phyloP scores from a whole-genome alignment of 2,888 invertebrate genomes.

The Cantharis rustica region DNA sequence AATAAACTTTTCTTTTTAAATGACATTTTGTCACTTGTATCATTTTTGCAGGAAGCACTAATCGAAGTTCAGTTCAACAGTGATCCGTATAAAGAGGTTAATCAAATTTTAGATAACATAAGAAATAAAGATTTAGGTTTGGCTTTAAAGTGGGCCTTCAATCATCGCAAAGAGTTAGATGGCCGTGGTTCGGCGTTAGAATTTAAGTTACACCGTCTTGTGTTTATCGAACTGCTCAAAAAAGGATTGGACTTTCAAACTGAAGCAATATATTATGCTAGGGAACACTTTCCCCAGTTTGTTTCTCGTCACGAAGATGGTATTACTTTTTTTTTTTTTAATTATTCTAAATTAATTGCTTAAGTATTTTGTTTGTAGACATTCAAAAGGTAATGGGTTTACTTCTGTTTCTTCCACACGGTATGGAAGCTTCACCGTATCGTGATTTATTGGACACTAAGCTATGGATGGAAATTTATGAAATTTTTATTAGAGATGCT shows the following conservation, averaged over 20 bases:
- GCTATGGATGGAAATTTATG: slow-evolving; percentile 85
- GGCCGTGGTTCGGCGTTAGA: slow-evolving; percentile 73
- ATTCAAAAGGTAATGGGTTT: slow-evolving; percentile 88
- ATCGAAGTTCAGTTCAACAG: slow-evolving; percentile 67
- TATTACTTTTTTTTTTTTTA: slow-evolving; percentile 38
- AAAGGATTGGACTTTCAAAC: slow-evolving; percentile 71
- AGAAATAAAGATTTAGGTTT: slow-evolving; percentile 80
- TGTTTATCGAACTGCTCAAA: slow-evolving; percentile 75
- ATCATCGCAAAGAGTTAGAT: slow-evolving; percentile 73
- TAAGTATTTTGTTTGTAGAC: slow-evolving; percentile 59
- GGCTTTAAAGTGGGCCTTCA: slow-evolving; percentile 86
- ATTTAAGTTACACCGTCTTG: slow-evolving; percentile 80
- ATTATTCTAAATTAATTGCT: background rate
- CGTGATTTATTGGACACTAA: slow-evolving; percentile 73
- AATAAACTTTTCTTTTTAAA: background rate
- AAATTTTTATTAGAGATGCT: slow-evolving; percentile 90
- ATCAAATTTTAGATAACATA: slow-evolving; percentile 86
- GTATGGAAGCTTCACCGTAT: slow-evolving; percentile 81
- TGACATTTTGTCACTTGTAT: slow-evolving; percentile 26
- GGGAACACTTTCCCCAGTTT: slow-evolving; percentile 81
- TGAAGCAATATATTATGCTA: slow-evolving; percentile 87
- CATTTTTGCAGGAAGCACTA: slow-evolving; percentile 67
- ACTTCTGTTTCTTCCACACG: slow-evolving; percentile 76
- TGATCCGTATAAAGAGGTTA: slow-evolving; percentile 82
- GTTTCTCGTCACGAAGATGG: slow-evolving; percentile 77